A percentile compares a stretch with the other conserved stretches of the same genome.
These are phyloP conservation scores for Anolis sagrei DNA, from an alignment of 2,113 vertebrate species.

Conservation along the genomic window DNA sequence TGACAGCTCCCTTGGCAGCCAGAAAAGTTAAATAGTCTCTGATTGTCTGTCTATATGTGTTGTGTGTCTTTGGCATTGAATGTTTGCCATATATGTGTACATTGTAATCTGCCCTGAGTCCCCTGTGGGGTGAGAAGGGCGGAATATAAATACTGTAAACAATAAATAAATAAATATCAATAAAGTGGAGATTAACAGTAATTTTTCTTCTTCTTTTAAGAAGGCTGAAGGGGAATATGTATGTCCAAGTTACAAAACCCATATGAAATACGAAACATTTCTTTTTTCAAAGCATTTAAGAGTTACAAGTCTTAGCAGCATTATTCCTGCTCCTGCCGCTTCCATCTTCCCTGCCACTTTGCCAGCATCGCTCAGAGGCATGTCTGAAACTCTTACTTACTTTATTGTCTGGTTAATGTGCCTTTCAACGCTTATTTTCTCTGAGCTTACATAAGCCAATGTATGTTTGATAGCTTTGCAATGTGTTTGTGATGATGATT, in stretches of 20 bases:
- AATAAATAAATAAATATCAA: too few relatives aligned
- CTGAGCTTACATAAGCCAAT: constrained; percentile 11
- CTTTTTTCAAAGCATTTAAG: neutral
- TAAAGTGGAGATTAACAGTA: too few relatives aligned
- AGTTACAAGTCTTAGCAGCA: neutral
- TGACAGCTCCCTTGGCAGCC: too few relatives aligned
- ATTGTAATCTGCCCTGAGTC: too few relatives aligned
- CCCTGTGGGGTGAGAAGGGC: too few relatives aligned
- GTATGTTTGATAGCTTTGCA: neutral
- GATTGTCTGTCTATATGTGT: too few relatives aligned
- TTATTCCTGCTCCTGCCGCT: too few relatives aligned
- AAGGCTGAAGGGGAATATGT: neutral
- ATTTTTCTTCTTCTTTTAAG: neutral
- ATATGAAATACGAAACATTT: neutral
- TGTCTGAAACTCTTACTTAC: constrained; percentile 24
- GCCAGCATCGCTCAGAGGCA: constrained; percentile 27
- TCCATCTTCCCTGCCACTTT: neutral
- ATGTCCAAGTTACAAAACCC: neutral
- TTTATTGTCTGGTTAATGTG: constrained; percentile 30
- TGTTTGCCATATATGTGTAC: too few relatives aligned
- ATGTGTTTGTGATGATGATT: neutral
- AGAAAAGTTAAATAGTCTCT: too few relatives aligned
- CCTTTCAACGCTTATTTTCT: constrained; percentile 20
- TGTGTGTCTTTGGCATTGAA: too few relatives aligned
- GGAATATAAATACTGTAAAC: too few relatives aligned